phyloP scores from a whole-genome alignment of 2,888 invertebrate species.

The Noctua janthina region DNA sequence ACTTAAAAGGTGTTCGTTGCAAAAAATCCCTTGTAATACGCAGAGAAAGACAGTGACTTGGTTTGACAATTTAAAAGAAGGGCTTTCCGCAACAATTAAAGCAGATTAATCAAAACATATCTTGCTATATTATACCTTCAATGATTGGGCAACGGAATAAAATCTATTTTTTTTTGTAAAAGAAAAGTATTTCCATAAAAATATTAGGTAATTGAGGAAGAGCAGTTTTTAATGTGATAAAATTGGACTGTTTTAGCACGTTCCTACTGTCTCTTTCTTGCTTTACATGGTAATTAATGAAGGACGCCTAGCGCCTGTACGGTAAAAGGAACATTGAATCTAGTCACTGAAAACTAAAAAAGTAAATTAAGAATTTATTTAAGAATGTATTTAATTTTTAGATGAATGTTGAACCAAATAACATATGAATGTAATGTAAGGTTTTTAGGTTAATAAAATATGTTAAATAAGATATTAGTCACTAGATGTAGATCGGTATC shows the following conservation, averaged over 20 bases:
- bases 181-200: neutral
- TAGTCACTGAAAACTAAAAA: neutral
- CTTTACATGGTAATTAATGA: neutral
- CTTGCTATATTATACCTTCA: neutral
- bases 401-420: no score
- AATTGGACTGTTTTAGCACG: neutral
- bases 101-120: neutral
- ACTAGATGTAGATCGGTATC: slow-evolving; percentile 4
- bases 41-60: neutral
- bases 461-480: neutral
- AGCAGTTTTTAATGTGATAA: neutral
- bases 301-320: neutral
- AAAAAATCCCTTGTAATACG: neutral
- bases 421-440: no score
- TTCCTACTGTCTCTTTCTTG: neutral
- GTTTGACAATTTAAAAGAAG: neutral
- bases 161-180: no score
- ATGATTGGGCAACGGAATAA: neutral
- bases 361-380: no score
- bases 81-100: neutral
- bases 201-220: neutral
- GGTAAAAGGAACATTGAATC: neutral
- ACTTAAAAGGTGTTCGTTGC: neutral
- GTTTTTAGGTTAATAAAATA: no score
- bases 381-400: no score